Base-by-base conservation (phyloP, 1,140 invertebrate genomes). In the Araneus ventricosus region DNA sequence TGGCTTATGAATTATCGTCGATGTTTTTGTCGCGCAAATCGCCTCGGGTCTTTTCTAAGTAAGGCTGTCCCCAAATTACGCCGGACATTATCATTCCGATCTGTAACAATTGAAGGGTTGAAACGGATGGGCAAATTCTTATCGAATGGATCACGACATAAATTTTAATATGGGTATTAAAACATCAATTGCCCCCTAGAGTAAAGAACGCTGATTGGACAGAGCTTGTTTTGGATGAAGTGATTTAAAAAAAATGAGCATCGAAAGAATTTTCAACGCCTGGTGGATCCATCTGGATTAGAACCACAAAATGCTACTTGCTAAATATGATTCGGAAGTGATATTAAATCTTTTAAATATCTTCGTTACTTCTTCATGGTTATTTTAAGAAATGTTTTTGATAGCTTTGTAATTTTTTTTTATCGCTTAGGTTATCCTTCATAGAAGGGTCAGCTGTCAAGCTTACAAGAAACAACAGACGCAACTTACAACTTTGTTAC, bases 111-210 rank as follows among this genome's bases (percentile, higher is more conserved):
- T 79, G 37, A 79, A 37, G 75, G 75, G 75, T 79, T 79, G 34
- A 30, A 30, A 79, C 5, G 61, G 24, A 52, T 52, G 45, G 45
- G 1, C 45, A 52, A 63, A 63, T 63, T 63, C 61, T 63, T 63
- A 63, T 63, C 61, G 24, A 63, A 27, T 63, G 61, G n/a, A 63
- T 63, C n/a, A 27, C 10, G 61, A 2, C 61, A 27, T 63, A 63
- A 63, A 63, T 63, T 63, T 63, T 63, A 63, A 63, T 63, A 63
- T 63, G 61, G 61, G 61, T 63, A 63, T 63, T 63, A 63, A 63
- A 63, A 24, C 61, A 27, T 63, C 61, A 63, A 63, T 27, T 63
- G 61, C 5, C 10, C 0, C 4, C n/a, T 63, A 5, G n/a, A 63
- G 61, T 27, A 22, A 63, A 63, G 61, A 63, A 63, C 22, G 61